Evolutionary conservation across 2,113 vertebrate genomes (phyloP), one percentile per base, ranked within the genome.

Genomic region (Otis tarda): DNA sequence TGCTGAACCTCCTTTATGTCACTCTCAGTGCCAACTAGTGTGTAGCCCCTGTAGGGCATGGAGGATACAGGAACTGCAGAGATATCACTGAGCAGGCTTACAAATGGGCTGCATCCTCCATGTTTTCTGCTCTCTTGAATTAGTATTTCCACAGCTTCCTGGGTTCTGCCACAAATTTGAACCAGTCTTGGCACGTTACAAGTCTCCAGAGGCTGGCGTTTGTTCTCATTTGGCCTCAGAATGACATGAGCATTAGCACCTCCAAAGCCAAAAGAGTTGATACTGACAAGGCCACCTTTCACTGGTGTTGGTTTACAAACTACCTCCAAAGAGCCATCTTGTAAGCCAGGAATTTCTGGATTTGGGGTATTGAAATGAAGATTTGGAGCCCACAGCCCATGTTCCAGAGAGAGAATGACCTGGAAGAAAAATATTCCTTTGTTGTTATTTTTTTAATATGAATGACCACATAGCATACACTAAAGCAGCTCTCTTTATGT

Each of bases 231-330:
- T 37, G 99, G 99, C 49, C 94, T 98, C 81, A 99, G 97, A 92
- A 99, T 98, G 65, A 99, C 91, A 4, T 99, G 99, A 68, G 99
- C 99, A 14, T 99, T 99, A 92, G 99, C 98, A 71, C 99, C 99
- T 16, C 99, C 99, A 4, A 99, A 99, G 69, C 99, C 99, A 65
- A 99, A 99, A 5, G 99, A 99, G 96, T 99, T 99, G 95, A 99
- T 97, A 74, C 98, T 97, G 8, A 99, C 98, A 23, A 98, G 94
- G 94, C 99, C 99, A 3, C 99, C 99, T 20, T 96, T 98, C n/a
- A 99, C 92, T 1, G 99, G 98, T 8, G 96, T 94, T 10, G 99
- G 99, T 75, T 93, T 97, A 59, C 98, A 97, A 12, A 99, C 98
- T 5, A 99, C 98, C 65, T 94, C 90, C 17, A 99, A 61, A 13